Conservation (phyloP, 2,113 vertebrate species). For the Tylochromis polylepis region DNA sequence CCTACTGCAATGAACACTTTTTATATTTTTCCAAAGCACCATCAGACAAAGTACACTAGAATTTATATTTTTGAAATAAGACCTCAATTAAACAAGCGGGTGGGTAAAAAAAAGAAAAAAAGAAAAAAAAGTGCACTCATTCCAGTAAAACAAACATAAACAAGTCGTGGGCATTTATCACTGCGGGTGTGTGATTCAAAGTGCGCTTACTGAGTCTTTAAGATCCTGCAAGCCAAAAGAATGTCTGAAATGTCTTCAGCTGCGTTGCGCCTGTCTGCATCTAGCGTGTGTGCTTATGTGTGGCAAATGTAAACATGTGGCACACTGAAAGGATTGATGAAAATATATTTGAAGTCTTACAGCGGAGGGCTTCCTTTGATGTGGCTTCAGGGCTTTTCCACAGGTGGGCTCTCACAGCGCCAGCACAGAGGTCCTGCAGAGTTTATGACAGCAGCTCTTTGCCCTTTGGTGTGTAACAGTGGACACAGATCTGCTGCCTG, state of each 20-base stretch:
- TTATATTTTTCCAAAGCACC: no score
- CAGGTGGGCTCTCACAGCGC: conserved; percentile 42
- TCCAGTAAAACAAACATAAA: conserved; percentile 7
- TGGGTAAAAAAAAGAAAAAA: no score
- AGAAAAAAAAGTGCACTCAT: neutral
- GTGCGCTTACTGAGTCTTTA: neutral
- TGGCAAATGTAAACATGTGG: conserved; percentile 23
- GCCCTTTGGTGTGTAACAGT: neutral
- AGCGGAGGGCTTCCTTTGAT: conserved; percentile 21
- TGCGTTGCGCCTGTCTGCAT: conserved; percentile 16
- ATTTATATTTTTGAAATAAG: neutral
- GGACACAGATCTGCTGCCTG: neutral
- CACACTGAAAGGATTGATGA: conserved; percentile 39
- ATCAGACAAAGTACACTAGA: neutral
- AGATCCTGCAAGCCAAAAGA: conserved; percentile 8
- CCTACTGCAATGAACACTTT: neutral
- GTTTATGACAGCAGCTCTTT: conserved; percentile 6
- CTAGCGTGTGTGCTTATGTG: conserved; percentile 2
- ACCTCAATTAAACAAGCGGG: neutral
- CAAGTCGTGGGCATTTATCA: neutral
- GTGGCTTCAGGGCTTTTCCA: conserved; percentile 34
- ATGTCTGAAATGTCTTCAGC: conserved; percentile 31
- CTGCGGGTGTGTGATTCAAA: neutral
- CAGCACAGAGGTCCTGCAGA: conserved; percentile 8
- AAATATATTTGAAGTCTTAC: conserved; percentile 29